These are phyloP conservation scores for Sepiola atlantica DNA, from an alignment of 2,888 invertebrate species.

Conservation along the genomic window DNA sequence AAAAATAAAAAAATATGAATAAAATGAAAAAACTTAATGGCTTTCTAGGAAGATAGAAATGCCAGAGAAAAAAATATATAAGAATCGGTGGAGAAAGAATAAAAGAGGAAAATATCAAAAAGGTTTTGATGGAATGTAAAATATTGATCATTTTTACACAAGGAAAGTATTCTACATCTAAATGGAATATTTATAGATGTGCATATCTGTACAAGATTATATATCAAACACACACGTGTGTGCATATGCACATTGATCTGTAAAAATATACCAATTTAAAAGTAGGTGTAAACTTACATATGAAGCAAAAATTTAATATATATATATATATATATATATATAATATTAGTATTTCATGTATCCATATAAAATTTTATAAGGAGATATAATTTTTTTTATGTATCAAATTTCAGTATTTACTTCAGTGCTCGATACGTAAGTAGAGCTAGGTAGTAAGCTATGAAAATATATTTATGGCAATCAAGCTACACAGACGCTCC, in stretches of 20 bases:
- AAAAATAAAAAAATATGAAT: not conserved
- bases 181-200: not conserved
- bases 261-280: not conserved
- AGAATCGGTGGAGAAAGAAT: not conserved
- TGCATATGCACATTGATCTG: not conserved
- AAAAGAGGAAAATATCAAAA: not conserved
- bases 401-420: no score
- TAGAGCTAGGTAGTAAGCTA: no score
- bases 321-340: no score
- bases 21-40: not conserved
- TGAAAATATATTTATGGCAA: no score
- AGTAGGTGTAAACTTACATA: not conserved
- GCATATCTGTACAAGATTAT: not conserved
- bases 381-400: no score
- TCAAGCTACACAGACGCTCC: no score
- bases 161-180: not conserved
- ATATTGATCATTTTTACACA: slow-evolving; percentile 22
- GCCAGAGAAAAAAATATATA: not conserved
- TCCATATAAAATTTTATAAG: no score
- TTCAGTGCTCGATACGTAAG: no score
- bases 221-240: not conserved
- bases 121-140: not conserved
- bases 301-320: not conserved
- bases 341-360: no score
- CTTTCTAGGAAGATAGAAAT: not conserved